phyloP scores from a whole-genome alignment of 2,888 invertebrate species.

The Doris montereyensis region DNA sequence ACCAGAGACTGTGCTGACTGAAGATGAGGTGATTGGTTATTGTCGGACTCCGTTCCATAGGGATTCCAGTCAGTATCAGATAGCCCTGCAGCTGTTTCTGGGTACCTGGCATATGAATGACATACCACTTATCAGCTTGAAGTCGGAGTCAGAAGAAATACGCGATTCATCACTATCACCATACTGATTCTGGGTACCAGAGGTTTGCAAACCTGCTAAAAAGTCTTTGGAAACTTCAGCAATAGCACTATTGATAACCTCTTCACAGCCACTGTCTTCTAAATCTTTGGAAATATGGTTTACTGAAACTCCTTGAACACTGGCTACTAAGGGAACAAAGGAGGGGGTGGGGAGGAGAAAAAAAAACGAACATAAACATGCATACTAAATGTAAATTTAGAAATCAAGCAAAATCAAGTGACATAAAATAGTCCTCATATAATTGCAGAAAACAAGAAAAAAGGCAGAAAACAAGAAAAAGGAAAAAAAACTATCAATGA shows the following conservation, averaged over 20 bases:
- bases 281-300: conserved; percentile 9
- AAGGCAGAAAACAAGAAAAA: too few species aligned
- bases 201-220: conserved; percentile 55
- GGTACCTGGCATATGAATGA: conserved; percentile 56
- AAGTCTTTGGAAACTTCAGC: conserved; percentile 64
- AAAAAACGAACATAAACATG: not conserved
- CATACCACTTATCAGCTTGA: conserved; percentile 43
- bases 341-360: not conserved
- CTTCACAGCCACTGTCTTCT: conserved; percentile 52
- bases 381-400: not conserved
- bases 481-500: too few species aligned
- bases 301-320: conserved; percentile 40
- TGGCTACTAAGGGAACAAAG: too few species aligned
- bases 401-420: too few species aligned
- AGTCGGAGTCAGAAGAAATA: conserved; percentile 48
- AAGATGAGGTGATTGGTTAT: conserved; percentile 55
- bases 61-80: conserved; percentile 67
- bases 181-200: conserved; percentile 21
- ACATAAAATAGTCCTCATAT: too few species aligned
- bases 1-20: not conserved
- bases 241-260: conserved; percentile 57
- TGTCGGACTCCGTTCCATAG: conserved; percentile 64
- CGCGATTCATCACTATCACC: conserved; percentile 47
- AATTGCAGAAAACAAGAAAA: too few species aligned
- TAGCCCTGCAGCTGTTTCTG: conserved; percentile 60